Conservation (phyloP, 2,888 invertebrate species). For the Chouioia cunea region DNA sequence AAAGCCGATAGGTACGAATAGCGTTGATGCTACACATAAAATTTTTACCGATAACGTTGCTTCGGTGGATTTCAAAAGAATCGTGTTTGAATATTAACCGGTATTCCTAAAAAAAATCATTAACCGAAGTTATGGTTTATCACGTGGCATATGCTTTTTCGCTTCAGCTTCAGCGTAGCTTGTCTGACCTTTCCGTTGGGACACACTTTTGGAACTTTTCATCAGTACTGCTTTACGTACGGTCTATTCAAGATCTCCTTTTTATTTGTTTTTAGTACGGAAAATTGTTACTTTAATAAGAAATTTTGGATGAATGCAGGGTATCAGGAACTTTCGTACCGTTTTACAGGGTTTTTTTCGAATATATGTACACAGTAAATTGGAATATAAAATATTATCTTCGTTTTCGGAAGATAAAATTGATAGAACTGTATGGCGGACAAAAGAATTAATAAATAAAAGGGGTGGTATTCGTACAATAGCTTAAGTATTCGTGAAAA, state of each 20-base stretch:
- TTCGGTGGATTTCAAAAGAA: slow-evolving; percentile 47
- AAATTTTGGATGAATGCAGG: too few species aligned
- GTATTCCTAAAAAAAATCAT: slow-evolving; percentile 8
- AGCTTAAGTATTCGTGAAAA: slow-evolving; percentile 8
- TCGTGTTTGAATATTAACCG: slow-evolving; percentile 9
- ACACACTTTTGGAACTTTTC: slow-evolving; percentile 7
- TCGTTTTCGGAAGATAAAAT: slow-evolving; percentile 3
- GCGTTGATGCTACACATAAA: slow-evolving; percentile 21
- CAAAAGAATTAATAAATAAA: neutral
- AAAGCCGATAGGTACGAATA: slow-evolving; percentile 1
- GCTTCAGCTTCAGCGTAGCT: slow-evolving; percentile 36
- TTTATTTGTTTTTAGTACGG: too few species aligned
- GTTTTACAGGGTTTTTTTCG: neutral
- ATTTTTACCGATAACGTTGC: slow-evolving; percentile 47
- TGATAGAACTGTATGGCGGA: neutral
- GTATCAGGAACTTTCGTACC: too few species aligned
- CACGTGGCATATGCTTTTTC: slow-evolving; percentile 25
- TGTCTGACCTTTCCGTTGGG: slow-evolving; percentile 27
- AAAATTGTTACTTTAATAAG: too few species aligned
- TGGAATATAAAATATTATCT: neutral
- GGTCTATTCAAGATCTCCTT: too few species aligned
- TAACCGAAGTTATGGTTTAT: slow-evolving; percentile 10
- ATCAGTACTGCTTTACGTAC: too few species aligned
- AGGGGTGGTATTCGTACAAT: neutral
- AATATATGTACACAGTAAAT: neutral